A percentile compares a stretch with the other conserved stretches of the same genome.
Conservation (phyloP, 2,113 vertebrate genomes). For the Gorsachius goisagi region DNA sequence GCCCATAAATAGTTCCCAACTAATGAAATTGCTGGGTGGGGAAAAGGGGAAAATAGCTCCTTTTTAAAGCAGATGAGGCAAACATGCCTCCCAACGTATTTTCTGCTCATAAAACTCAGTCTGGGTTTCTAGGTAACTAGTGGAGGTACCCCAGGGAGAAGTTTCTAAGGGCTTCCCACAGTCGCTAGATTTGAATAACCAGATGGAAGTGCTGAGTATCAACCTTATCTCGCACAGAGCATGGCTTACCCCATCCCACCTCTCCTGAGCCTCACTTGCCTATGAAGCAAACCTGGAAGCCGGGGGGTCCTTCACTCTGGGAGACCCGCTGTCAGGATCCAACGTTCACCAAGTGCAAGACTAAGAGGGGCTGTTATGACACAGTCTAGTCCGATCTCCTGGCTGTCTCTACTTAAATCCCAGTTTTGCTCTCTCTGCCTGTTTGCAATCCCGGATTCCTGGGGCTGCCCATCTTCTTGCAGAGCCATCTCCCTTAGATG, state of each 20-base stretch:
- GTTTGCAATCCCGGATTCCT: background rate
- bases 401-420: background rate
- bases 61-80: slow-evolving; percentile 33
- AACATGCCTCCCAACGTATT: slow-evolving; percentile 33
- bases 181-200: background rate
- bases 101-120: slow-evolving; percentile 59
- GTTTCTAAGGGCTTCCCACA: background rate
- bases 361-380: background rate
- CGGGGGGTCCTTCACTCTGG: rapidly evolving
- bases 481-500: background rate
- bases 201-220: background rate
- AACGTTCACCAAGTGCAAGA: background rate
- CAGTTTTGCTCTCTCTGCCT: background rate
- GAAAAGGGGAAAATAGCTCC: background rate
- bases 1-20: slow-evolving; percentile 40
- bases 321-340: background rate
- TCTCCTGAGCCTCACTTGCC: background rate
- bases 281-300: background rate
- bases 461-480: background rate
- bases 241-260: background rate
- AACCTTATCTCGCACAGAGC: background rate
- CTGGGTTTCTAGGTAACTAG: slow-evolving; percentile 56
- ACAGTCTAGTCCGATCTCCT: background rate
- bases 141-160: background rate
- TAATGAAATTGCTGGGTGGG: slow-evolving; percentile 51